A percentile compares a stretch with the other conserved stretches of the same genome.
Evolutionary conservation across 2,113 vertebrate species (phyloP).

Genomic region (Ciconia stormi): DNA sequence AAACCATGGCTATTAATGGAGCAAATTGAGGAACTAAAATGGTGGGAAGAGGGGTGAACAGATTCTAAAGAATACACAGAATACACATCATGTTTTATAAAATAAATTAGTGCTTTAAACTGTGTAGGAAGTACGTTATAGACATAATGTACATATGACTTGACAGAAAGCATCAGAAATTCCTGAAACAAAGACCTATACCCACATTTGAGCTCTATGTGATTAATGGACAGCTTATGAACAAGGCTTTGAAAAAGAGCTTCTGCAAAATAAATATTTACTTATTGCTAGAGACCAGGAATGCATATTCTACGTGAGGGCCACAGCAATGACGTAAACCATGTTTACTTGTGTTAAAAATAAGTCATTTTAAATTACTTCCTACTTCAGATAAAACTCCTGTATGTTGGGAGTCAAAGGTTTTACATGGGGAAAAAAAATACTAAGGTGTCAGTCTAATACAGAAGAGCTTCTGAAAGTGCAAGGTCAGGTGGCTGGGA

Average conservation of each 20-base stretch:
- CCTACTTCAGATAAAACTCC: neutral
- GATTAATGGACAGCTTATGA: neutral
- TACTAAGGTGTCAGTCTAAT: neutral
- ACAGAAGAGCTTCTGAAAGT: neutral
- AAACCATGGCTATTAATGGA: neutral
- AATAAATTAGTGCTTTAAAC: neutral
- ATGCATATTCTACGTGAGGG: neutral
- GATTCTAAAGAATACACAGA: neutral
- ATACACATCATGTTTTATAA: neutral
- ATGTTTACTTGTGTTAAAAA: neutral
- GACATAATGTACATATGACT: neutral
- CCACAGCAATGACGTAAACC: neutral
- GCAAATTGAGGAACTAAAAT: neutral
- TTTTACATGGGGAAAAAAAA: neutral
- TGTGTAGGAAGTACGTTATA: neutral
- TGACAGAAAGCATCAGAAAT: neutral
- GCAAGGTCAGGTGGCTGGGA: neutral
- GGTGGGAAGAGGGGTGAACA: neutral
- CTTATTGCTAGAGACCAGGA: neutral
- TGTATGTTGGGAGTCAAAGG: neutral
- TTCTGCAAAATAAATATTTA: neutral
- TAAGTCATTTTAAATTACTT: neutral
- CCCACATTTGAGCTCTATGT: neutral
- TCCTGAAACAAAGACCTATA: neutral
- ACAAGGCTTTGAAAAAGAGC: neutral